Base-by-base conservation (phyloP, 2,888 invertebrate species). In the Esperia sulphurella region DNA sequence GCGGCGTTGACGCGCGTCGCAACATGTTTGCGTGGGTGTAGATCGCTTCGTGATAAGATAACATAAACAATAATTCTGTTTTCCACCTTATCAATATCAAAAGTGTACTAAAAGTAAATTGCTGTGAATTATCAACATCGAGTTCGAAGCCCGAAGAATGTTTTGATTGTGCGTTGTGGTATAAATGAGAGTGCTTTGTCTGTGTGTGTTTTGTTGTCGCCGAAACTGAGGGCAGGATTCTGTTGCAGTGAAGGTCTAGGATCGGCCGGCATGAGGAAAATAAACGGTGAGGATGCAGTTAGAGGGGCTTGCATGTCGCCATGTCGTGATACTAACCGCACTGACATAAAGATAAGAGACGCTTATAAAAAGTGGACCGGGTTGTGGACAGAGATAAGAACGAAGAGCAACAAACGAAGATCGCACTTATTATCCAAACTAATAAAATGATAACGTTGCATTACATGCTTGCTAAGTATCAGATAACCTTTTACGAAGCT, bases 1-100 rank as follows among this genome's bases (percentile, higher is more conserved):
- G 87, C 87, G 85, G 86, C 87, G 87, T 85, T 86, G 84, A 79
- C 82, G 83, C 83, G 86, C 84, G 86, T 80, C 75, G 80, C 75
- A 81, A 75, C 80, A 82, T 85, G 82, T 70, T 78, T 80, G 83
- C 75, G 82, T 79, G 76, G 82, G 84, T 79, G 84, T 86, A 84
- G 73, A 83, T 83, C 79, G 83, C 79, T 69, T 62, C 69, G 77
- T 76, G 84, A 80, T 83, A 79, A 83, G 35, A 35, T 35, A 79
- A 83, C n/a, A 35, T 35, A 35, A 35, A 81, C 79, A 76, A 73
- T 78, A 72, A 10, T 61, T 65, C 59, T 83, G 82, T 85, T 84
- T 81, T 78, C 76, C 70, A 73, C 63, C 72, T 78, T 81, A 83
- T 82, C 78, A 74, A 71, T 54, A 70, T 68, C 73, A 73, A 70